Evolutionary conservation across 2,888 invertebrate species (phyloP), one percentile per base, ranked within the genome.

Genomic region (Tenthredo livida): DNA sequence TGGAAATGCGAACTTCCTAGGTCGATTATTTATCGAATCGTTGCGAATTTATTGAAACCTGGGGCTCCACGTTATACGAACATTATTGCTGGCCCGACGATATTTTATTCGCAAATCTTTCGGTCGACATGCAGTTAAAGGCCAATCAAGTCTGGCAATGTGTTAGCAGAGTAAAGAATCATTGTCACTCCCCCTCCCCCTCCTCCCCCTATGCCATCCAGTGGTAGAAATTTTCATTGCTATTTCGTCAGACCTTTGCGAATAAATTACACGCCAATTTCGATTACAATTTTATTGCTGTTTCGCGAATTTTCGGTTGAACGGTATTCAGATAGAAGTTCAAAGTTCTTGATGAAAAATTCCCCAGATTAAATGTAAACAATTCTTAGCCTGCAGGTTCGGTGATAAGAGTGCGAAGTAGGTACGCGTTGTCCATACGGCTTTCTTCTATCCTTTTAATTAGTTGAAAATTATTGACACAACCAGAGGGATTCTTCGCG

Each of bases 1-100:
- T 67, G 70, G 50, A 83, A 83, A 83, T 7, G 40, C 40, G 83
- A 50, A 47, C n/a, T 83, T 67, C 83, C 83, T 47, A 29, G 47
- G 25, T 65, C 83, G 65, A 83, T 83, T 83, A 70, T 83, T 83
- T 25, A 70, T 83, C 50, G 83, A 47, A n/a, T 83, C 47, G 10
- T 25, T 17, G 47, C 17, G 15, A 47, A 83, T 83, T 67, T 67
- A 83, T 83, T 70, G 47, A 83, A 70, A 61, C 37, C 54, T 77
- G 21, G 61, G 9, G 61, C n/a, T 40, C 25, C 58, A 33, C 33
- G 78, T 61, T 61, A 40, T 61, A 37, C n/a, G 15, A 40, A 50
- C 37, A 61, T 80, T 61, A 61, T 80, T 61, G 15, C 61, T 25
- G 25, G 40, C 12, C 43, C 17, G 58, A 40, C n/a, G 40, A 58